Evolutionary conservation across 2,113 vertebrate species (phyloP), one percentile per base, ranked within the genome.

Genomic region (Ciconia boyciana): DNA sequence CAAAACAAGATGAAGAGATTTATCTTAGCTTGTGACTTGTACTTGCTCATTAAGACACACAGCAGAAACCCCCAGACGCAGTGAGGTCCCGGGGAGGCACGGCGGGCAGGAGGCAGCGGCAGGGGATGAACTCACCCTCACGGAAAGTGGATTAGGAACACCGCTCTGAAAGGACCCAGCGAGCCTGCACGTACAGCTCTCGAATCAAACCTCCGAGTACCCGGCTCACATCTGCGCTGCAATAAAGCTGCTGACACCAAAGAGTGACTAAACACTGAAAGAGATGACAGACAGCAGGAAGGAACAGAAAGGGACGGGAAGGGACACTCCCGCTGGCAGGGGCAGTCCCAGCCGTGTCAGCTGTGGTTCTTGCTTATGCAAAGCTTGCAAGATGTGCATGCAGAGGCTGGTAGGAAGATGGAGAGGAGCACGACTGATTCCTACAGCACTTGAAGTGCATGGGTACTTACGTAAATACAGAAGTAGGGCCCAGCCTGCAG

Each of bases 11-110:
- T 29, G 48, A 64, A 82, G 26, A 75, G 26, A 71, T 89, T 84
- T 64, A 25, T 79, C n/a, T 82, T 60, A 24, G 43, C 62, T 66
- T 68, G 36, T 54, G 55, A 39, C 49, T 65, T 29, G 25, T 46
- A 57, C 43, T 70, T 57, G 69, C 54, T 83, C 69, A 46, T 78
- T 52, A 72, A 77, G 79, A 76, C 32, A 26, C 34, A n/a, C 22
- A 62, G 69, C 18, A 60, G 44, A 71, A 79, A 71, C 21, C 2
- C 22, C 17, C 8, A 48, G 62, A 9, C 5, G 17, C 21, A 25
- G 51, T 0, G 1, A 68, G 49, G 49, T 25, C 19, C 18, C 0
- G 1, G 2, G 49, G 36, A 39, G 39, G 4, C 22, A 34, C 0
- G 13, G 48, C 1, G 0, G 36, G 70, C 6, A 17, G n/a, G 34